Evolutionary conservation across 2,888 invertebrate species (phyloP), one percentile per base, ranked within the genome.

Genomic region (Sphaerophoria rueppellii): DNA sequence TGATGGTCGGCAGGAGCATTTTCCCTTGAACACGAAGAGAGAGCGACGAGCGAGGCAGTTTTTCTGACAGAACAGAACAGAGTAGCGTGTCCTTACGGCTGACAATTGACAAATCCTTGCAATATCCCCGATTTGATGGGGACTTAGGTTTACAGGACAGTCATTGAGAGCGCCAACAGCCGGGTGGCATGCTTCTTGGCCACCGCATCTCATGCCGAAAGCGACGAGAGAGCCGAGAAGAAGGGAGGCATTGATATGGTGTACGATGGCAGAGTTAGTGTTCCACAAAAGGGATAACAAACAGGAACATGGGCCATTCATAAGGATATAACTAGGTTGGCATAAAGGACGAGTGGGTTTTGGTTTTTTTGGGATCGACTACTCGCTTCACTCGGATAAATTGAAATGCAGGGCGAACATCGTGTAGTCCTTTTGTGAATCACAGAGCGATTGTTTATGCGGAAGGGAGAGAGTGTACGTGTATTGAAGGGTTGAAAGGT

Each of bases 251-350:
- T 40, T 70, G 71, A 80, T 24, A 40, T 72, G 72, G 80, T 80
- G 81, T 81, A 81, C 73, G 81, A 81, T 85, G 81, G 81, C 73
- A 81, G 85, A 85, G 85, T 85, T 85, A 85, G 85, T 85, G 85
- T 85, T 85, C 85, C 85, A 85, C 85, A 85, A 85, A 85, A 77
- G 85, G 85, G 85, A 85, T 85, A 85, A 85, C 85, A 85, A 85
- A 85, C 85, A 85, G 85, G 85, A 85, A 85, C 85, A 85, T 85
- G 85, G 76, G 76, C 85, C 81, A 85, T 85, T 85, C 81, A 85
- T 85, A 85, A 85, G 85, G 81, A 85, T 85, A 77, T 85, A 24
- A 24, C 24, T 24, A 24, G 24, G 24, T 24, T 24, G 24, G 24
- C 24, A 24, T 24, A 24, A 24, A 24, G 24, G 24, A 85, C 63